Conservation (phyloP, 1,140 invertebrate genomes). For the Brachionus sp. region DNA sequence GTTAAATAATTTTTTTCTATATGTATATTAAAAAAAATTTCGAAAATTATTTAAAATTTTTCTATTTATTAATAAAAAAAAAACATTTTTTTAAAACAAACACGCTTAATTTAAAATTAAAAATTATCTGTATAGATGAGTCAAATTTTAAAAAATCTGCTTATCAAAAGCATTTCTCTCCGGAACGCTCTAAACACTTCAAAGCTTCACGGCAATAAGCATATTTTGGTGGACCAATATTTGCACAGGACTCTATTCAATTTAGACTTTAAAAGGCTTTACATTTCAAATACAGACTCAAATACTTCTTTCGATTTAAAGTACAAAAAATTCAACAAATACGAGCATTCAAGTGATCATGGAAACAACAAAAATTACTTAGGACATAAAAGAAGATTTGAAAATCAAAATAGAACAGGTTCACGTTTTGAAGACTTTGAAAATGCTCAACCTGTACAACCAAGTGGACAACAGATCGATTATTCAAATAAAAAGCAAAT, state of each 20-base stretch:
- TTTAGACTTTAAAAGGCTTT: background rate
- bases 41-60: background rate
- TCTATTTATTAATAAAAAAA: background rate
- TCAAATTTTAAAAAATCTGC: slow-evolving; percentile 4
- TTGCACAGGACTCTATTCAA: background rate
- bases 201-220: background rate
- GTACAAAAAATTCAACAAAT: background rate
- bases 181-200: background rate
- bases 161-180: background rate
- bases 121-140: background rate
- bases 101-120: background rate
- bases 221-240: background rate
- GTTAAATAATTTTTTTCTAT: background rate
- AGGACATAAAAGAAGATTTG: background rate
- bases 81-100: background rate
- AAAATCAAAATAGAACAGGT: background rate
- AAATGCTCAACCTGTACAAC: slow-evolving; percentile 1
- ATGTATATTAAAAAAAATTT: background rate
- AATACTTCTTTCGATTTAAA: slow-evolving; percentile 3
- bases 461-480: background rate
- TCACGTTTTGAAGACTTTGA: slow-evolving; percentile 31
- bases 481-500: slow-evolving; percentile 11
- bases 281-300: background rate
- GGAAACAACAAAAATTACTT: background rate
- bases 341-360: background rate